Evolutionary conservation across 2,797 vertebrate genomes (phyloP), one percentile per base, ranked within the genome.

Genomic region (Microcaecilia unicolor): DNA sequence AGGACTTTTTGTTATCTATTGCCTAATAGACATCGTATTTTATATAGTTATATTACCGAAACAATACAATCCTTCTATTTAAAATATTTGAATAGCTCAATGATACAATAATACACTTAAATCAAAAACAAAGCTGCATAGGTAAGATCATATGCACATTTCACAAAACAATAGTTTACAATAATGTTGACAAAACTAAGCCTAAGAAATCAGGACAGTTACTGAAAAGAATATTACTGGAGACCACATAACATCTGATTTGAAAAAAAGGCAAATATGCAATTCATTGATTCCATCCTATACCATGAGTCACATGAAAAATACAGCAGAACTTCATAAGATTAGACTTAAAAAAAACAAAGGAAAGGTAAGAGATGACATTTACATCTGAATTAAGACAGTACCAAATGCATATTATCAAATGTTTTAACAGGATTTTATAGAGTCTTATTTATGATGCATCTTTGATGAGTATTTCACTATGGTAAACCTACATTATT

Each of bases 41-140:
- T 67, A 80, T 82, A 89, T 70, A 70, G 74, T 77, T 87, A 81
- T 84, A 72, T 74, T 72, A 81, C 65, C 73, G 74, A 72, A 92
- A 92, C 85, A 85, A 79, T 76, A 88, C 75, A 85, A 76, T 81
- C 87, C n/a, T 76, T 77, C 70, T 83, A 89, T 80, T 81, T 88
- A 85, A 84, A 88, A 84, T 81, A 88, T 89, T 77, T 86, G 63
- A 86, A 92, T 87, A 89, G 79, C 78, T 90, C 86, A 92, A 91
- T 91, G 74, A 86, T 90, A 95, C 88, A 93, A 87, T 86, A 93
- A 87, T 86, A 90, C 83, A 88, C 80, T 80, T 82, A 78, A 83
- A 86, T 80, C 80, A 82, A 85, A 87, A 79, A 83, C 81, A 87
- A 85, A 78, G 81, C 89, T 94, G 91, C 89, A 90, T 91, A 94